phyloP scores from a whole-genome alignment of 2,797 vertebrate species.

The Ambastaia sidthimunki region DNA sequence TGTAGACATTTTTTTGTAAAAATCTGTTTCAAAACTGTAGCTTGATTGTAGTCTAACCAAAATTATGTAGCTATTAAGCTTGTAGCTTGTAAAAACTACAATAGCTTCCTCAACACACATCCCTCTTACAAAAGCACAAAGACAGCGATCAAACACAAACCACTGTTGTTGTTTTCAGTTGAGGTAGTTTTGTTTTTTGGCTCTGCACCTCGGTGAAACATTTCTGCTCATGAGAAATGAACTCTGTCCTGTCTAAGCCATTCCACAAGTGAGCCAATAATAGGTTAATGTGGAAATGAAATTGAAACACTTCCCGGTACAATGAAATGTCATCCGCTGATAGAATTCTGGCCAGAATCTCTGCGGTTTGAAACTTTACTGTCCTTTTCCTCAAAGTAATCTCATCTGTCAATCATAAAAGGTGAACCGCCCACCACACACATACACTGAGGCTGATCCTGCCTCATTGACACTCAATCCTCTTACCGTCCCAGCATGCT shows the following conservation, averaged over 20 bases:
- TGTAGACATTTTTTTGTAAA: no score
- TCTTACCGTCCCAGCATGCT: constrained; percentile 12
- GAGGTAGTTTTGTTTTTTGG: background rate
- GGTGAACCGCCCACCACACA: background rate
- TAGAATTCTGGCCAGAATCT: constrained; percentile 41
- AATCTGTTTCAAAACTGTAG: no score
- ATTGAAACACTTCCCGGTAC: constrained; percentile 50
- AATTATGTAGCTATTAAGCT: no score
- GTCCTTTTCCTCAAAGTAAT: constrained; percentile 50
- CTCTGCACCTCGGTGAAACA: background rate
- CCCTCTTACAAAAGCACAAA: background rate
- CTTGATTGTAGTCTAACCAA: no score
- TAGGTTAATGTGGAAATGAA: constrained; percentile 55
- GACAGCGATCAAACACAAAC: background rate
- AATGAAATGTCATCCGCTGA: constrained; percentile 56
- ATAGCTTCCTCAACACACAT: no score
- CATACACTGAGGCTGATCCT: constrained; percentile 29
- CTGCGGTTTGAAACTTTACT: constrained; percentile 38
- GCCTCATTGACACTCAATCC: constrained; percentile 30
- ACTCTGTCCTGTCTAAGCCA: constrained; percentile 31
- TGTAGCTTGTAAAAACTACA: no score
- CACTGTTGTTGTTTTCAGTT: background rate
- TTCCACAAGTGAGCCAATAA: constrained; percentile 19
- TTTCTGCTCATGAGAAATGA: constrained; percentile 20
- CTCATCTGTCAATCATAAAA: constrained; percentile 48